A percentile compares a stretch with the other conserved stretches of the same genome.
phyloP scores from a whole-genome alignment of 2,888 invertebrate species.

The Eupithecia insigniata region DNA sequence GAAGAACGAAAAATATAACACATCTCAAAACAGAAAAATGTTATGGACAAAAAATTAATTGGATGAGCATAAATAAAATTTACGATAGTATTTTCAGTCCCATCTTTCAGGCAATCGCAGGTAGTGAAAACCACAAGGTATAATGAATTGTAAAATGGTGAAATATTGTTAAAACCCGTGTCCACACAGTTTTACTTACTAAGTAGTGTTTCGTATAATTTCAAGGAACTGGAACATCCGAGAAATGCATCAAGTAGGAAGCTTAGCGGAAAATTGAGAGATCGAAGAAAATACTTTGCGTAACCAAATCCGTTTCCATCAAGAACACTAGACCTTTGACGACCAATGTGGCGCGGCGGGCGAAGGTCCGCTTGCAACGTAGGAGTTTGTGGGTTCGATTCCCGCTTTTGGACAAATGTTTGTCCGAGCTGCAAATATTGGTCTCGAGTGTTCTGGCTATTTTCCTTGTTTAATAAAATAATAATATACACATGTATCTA shows the following conservation, averaged over 20 bases:
- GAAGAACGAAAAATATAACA: not conserved
- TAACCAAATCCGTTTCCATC: constrained; percentile 25
- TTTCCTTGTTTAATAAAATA: no score
- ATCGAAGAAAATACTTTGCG: constrained; percentile 27
- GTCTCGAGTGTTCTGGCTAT: no score
- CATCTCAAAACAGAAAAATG: not conserved
- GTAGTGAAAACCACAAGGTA: not conserved
- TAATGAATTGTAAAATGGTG: constrained; percentile 14
- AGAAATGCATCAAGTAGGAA: constrained; percentile 37
- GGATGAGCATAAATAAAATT: constrained; percentile 10
- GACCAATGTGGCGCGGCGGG: no score
- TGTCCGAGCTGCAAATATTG: no score
- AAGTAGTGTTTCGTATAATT: constrained; percentile 36
- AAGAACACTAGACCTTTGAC: constrained; percentile 29
- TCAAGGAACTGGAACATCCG: constrained; percentile 32
- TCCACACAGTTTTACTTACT: constrained; percentile 18
- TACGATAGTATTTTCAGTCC: constrained; percentile 23
- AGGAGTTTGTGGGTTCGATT: no score
- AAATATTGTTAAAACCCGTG: constrained; percentile 2
- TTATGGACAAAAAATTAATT: not conserved
- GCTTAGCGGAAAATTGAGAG: constrained; percentile 42
- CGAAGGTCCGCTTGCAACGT: no score
- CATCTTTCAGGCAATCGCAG: constrained; percentile 17
- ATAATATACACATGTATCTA: no score
- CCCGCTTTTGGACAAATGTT: no score